Percentiles rank a stretch among this genome's conserved stretches.
Conservation (phyloP, 1,140 invertebrate species). For the Manduca sexta region DNA sequence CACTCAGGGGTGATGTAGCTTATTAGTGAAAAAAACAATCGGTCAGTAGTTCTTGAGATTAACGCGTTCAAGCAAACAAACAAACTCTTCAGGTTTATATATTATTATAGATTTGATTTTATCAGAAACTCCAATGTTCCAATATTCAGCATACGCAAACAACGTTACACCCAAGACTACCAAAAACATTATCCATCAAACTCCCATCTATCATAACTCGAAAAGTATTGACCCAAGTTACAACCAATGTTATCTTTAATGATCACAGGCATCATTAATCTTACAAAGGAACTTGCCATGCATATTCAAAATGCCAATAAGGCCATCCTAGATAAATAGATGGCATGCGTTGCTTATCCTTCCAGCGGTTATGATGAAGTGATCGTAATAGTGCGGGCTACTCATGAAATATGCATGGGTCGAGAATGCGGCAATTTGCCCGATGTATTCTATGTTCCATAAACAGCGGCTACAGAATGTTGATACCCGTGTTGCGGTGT, state of each 20-base stretch:
- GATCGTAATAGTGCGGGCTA: constrained; percentile 33
- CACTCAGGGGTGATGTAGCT: no score
- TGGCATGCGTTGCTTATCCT: constrained; percentile 29
- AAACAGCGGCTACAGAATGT: constrained; percentile 33
- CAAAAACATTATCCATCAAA: no score
- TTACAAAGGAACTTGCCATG: constrained; percentile 6
- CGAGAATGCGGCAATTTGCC: constrained; percentile 52
- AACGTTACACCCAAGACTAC: not conserved
- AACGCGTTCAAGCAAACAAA: no score
- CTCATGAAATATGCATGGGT: constrained; percentile 58
- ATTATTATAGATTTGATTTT: no score
- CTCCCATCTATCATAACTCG: no score
- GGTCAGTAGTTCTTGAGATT: no score
- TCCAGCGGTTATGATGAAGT: constrained; percentile 41
- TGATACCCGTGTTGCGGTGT: constrained; percentile 11
- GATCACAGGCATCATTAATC: not conserved
- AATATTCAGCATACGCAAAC: not conserved
- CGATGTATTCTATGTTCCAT: constrained; percentile 43
- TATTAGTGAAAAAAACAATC: no score
- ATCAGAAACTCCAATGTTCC: not conserved
- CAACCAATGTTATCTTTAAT: not conserved
- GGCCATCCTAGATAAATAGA: constrained; percentile 40
- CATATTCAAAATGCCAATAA: constrained; percentile 23
- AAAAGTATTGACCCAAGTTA: no score
- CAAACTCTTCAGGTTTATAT: no score